Base-by-base conservation (phyloP, 1,140 invertebrate genomes). In the Drosophila orosa region DNA sequence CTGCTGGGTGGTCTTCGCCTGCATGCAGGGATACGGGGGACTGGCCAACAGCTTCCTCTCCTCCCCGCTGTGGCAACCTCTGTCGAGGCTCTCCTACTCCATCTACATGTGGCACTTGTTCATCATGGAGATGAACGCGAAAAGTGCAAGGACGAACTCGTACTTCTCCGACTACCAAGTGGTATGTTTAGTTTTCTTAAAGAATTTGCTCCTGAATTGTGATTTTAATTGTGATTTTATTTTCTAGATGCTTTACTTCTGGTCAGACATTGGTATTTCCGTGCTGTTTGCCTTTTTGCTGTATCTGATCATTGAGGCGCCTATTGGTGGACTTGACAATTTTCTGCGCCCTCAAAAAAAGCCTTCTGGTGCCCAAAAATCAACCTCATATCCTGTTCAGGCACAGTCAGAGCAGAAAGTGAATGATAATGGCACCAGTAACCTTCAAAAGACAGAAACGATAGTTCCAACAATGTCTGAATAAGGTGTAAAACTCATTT, bases 1-100 rank as follows among this genome's bases (percentile, higher is more conserved):
- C n/a, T n/a, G n/a, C n/a, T n/a, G n/a, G n/a, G n/a, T n/a, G n/a
- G 93, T 96, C 8, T 94, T 95, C 50, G 94, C 94, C 3, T 95
- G 95, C 74, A 90, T 93, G 9, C 92, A 94, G 58, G 95, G 94
- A 45, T 94, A 95, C 83, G 95, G 94, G 74, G 95, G 93, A 74
- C 89, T 92, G 29, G 90, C 93, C 17, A 93, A 93, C 60, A 92
- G 90, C 82, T 91, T 93, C 12, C 44, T 93, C 5, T 92, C 91
- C 3, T 72, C 91, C 22, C 58, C 77, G 12, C 62, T 93, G 27
- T 94, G 93, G 92, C 93, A 94, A 75, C 66, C 93, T 1, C 76
- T 92, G 0, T 90, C 91, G 19, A 87, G 92, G 39, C 71, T 94
- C 1, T 92, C 93, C 0, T 93, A 93, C 63, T 92, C 90, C 8